These are phyloP conservation scores for Cinclus cinclus DNA, from an alignment of 2,113 vertebrate species.

Conservation along the genomic window DNA sequence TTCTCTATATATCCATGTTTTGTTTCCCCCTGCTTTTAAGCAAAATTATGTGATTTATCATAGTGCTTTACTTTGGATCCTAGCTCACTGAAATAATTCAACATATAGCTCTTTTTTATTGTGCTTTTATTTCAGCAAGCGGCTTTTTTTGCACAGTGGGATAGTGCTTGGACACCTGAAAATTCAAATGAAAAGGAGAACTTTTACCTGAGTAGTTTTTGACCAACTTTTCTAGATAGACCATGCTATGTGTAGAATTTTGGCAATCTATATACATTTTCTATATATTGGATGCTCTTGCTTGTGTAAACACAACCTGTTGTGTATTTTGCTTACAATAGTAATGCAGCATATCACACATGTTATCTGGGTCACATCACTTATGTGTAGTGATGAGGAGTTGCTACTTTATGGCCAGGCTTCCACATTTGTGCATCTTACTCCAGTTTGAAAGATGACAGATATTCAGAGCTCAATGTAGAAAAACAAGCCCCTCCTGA, in stretches of 20 bases:
- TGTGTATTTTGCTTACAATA: background rate
- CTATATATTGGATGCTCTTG: background rate
- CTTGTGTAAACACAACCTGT: background rate
- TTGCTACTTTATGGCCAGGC: background rate
- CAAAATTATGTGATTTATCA: slow-evolving; percentile 16
- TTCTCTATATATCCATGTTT: background rate
- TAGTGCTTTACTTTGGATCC: background rate
- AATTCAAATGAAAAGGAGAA: background rate
- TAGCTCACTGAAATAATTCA: slow-evolving; percentile 10
- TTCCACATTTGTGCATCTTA: background rate
- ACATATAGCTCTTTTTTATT: slow-evolving; percentile 34
- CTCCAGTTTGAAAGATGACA: background rate
- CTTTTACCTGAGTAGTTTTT: background rate
- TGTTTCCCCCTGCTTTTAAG: slow-evolving; percentile 5
- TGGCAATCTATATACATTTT: background rate
- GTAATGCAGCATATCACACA: background rate
- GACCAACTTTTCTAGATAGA: background rate
- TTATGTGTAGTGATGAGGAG: background rate
- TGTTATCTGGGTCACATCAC: background rate
- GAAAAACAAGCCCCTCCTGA: background rate
- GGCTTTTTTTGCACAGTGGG: background rate
- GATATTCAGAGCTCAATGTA: background rate
- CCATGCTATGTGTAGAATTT: background rate
- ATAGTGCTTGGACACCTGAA: background rate
- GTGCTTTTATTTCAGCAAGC: background rate